These are phyloP conservation scores for Melanaphis sacchari DNA, from an alignment of 1,140 invertebrate genomes.

Conservation along the genomic window DNA sequence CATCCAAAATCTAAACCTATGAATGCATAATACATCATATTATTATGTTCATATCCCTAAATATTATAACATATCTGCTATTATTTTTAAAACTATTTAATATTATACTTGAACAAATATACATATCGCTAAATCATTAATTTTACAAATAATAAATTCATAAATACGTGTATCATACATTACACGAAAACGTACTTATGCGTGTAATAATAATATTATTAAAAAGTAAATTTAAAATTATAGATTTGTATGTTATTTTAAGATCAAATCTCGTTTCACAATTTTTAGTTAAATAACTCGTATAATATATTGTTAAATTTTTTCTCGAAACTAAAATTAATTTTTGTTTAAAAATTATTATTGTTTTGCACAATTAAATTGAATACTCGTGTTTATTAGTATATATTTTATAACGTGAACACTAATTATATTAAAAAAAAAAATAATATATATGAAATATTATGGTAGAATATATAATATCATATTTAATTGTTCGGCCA, in stretches of 20 bases:
- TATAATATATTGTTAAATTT: neutral
- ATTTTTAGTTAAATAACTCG: neutral
- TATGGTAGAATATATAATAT: neutral
- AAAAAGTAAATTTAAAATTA: too few species aligned
- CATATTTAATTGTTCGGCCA: neutral
- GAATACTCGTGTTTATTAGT: neutral
- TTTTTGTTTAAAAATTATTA: neutral
- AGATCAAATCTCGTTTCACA: neutral
- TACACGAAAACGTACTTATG: too few species aligned
- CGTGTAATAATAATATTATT: too few species aligned
- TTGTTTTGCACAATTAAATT: neutral
- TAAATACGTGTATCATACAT: too few species aligned
- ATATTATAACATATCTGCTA: too few species aligned
- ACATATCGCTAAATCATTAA: too few species aligned
- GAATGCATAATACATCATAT: too few species aligned
- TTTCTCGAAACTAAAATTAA: neutral
- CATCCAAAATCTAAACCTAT: too few species aligned
- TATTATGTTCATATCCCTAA: too few species aligned
- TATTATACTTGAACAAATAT: too few species aligned
- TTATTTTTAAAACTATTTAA: too few species aligned
- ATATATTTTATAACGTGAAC: neutral
- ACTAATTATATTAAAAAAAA: too few species aligned
- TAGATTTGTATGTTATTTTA: neutral
- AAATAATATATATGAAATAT: neutral
- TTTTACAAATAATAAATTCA: neutral